phyloP scores from a whole-genome alignment of 2,113 vertebrate genomes.

The Phylloscopus whistleri region DNA sequence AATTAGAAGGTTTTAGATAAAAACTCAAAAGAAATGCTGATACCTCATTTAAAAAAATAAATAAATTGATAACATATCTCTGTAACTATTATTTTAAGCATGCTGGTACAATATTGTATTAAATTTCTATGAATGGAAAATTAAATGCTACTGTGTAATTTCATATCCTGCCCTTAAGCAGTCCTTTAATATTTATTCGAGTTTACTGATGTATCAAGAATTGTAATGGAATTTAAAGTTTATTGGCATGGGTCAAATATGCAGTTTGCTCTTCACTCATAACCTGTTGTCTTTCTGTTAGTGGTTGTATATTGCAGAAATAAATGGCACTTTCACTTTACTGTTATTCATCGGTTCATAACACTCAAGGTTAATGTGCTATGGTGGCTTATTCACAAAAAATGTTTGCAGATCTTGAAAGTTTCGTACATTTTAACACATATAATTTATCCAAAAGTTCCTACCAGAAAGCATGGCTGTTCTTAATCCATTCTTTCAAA shows the following conservation, averaged over 20 bases:
- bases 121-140: neutral
- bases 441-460: neutral
- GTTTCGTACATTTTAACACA: constrained; percentile 1
- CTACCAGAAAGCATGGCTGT: neutral
- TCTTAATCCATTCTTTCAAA: neutral
- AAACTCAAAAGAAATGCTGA: neutral
- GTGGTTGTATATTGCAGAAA: neutral
- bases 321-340: neutral
- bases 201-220: neutral
- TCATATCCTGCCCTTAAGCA: neutral
- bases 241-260: neutral
- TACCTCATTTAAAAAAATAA: neutral
- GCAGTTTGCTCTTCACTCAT: neutral
- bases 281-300: neutral
- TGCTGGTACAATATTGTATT: neutral
- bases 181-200: neutral
- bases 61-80: neutral
- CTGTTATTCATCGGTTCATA: neutral
- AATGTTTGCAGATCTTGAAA: neutral
- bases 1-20: neutral
- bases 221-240: neutral
- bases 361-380: neutral
- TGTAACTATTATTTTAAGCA: neutral
- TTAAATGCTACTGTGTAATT: neutral
- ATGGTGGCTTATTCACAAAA: neutral